Percentiles rank a stretch among this genome's conserved stretches.
Conservation (phyloP, 2,888 invertebrate genomes). For the Muscina levida region DNA sequence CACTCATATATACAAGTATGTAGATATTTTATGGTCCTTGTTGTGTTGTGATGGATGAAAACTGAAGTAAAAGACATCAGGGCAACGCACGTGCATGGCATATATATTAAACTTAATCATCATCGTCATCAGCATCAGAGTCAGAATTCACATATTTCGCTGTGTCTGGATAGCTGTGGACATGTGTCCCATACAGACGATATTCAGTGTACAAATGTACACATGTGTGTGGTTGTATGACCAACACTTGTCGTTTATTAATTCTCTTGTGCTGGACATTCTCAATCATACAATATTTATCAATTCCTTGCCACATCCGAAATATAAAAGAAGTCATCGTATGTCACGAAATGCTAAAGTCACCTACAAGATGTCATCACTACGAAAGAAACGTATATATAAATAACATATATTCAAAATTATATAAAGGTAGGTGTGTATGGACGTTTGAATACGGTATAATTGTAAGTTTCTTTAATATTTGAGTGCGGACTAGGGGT, state of each 20-base stretch:
- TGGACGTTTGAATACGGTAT: too few relatives aligned
- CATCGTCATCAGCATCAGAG: conserved; percentile 36
- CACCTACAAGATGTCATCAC: conserved; percentile 45
- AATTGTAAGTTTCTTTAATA: too few relatives aligned
- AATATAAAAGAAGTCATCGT: conserved; percentile 17
- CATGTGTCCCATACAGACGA: neutral
- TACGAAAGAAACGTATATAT: too few relatives aligned
- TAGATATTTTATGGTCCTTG: conserved; percentile 26
- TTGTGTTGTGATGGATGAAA: conserved; percentile 23
- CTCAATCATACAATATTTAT: conserved; percentile 53
- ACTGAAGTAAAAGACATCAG: conserved; percentile 12
- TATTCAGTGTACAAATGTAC: neutral
- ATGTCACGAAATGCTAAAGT: conserved; percentile 44
- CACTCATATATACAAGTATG: neutral
- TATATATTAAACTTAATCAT: conserved; percentile 50
- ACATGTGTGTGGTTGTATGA: conserved; percentile 4
- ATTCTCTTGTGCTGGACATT: conserved; percentile 57
- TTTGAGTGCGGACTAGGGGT: too few relatives aligned
- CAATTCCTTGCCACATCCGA: conserved; percentile 43
- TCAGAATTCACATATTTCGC: conserved; percentile 35
- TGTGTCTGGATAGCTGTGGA: conserved; percentile 17
- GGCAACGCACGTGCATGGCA: conserved; percentile 52
- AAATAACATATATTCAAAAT: too few relatives aligned
- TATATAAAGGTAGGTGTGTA: too few relatives aligned
- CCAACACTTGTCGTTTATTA: conserved; percentile 51